Evolutionary conservation across 1,140 invertebrate species (phyloP).

Genomic region (Aleiodes sp.): DNA sequence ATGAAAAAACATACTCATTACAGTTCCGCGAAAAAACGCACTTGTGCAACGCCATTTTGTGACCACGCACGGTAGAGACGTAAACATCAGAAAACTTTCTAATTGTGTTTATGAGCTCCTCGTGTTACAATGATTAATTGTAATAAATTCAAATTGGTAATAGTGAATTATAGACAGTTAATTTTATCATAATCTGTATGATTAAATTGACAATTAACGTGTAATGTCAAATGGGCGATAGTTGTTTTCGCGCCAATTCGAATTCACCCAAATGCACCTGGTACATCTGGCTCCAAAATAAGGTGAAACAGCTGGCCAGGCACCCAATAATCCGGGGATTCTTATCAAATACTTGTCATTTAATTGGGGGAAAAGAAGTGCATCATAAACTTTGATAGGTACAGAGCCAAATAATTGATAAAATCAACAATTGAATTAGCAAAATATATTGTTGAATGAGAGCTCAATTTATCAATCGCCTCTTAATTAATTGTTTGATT

Average conservation of each 20-base stretch:
- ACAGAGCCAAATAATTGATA: too few relatives aligned
- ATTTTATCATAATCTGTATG: neutral
- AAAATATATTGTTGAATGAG: too few relatives aligned
- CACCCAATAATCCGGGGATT: slow-evolving; percentile 36
- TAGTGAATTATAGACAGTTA: neutral
- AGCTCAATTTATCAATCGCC: too few relatives aligned
- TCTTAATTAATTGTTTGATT: too few relatives aligned
- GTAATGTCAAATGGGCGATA: neutral
- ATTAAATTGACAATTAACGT: neutral
- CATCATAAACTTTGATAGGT: slow-evolving; percentile 9
- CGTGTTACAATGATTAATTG: neutral
- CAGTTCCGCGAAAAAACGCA: slow-evolving; percentile 25
- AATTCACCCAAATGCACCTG: slow-evolving; percentile 44
- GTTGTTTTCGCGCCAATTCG: slow-evolving; percentile 52
- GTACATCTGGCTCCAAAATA: slow-evolving; percentile 45
- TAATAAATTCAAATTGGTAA: neutral
- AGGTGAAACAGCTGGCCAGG: slow-evolving; percentile 51
- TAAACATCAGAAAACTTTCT: slow-evolving; percentile 53
- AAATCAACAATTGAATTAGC: too few relatives aligned
- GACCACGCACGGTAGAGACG: slow-evolving; percentile 44
- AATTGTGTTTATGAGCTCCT: slow-evolving; percentile 40
- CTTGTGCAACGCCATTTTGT: slow-evolving; percentile 52
- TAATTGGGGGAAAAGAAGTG: slow-evolving; percentile 20
- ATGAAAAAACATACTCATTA: neutral
- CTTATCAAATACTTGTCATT: slow-evolving; percentile 37